These are phyloP conservation scores for Odocoileus hemionus DNA, from an alignment of 2,113 vertebrate genomes.

Conservation along the genomic window DNA sequence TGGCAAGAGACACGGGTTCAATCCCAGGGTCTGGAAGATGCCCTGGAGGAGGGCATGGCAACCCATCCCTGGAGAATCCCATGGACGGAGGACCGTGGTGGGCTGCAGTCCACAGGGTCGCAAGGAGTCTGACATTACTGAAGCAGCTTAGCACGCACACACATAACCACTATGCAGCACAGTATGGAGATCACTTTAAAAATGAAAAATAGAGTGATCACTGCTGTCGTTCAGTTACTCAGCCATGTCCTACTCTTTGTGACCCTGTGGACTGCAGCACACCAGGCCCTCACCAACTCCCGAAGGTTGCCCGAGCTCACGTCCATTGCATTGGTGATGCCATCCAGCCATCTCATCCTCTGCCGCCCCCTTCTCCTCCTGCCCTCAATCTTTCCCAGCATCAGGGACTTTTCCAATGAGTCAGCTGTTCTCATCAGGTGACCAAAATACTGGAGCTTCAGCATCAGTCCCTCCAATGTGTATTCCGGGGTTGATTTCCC, in stretches of 20 bases:
- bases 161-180: not conserved
- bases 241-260: not conserved
- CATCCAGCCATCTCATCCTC: not conserved
- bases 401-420: not conserved
- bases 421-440: not conserved
- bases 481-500: not conserved
- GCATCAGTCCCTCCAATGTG: not conserved
- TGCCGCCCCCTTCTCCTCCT: not conserved
- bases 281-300: not conserved
- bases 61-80: not conserved
- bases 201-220: not conserved
- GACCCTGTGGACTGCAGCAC: not conserved
- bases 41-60: not conserved
- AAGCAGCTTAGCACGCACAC: not conserved
- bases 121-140: not conserved
- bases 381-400: not conserved
- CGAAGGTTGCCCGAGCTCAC: not conserved
- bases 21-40: not conserved
- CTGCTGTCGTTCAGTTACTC: not conserved
- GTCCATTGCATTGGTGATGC: not conserved
- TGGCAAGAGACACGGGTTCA: not conserved
- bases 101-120: not conserved
- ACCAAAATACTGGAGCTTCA: not conserved
- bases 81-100: rapidly evolving
- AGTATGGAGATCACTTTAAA: not conserved